phyloP scores from a whole-genome alignment of 1,140 invertebrate genomes.

The Drosophila eugracilis region DNA sequence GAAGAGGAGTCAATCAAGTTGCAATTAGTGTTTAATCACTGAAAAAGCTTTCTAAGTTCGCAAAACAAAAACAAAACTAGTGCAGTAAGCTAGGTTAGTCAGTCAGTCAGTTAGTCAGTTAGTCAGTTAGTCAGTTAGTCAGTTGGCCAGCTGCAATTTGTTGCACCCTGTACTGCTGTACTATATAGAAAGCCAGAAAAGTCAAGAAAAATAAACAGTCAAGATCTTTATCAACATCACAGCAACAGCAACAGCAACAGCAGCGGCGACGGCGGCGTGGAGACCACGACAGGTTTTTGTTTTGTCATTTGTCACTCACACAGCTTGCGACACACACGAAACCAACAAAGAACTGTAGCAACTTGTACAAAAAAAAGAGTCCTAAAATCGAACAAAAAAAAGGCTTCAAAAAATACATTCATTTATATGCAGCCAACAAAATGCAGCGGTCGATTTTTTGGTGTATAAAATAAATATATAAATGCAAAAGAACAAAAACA shows the following conservation, averaged over 20 bases:
- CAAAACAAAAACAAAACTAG: constrained; percentile 59
- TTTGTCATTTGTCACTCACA: constrained; percentile 85
- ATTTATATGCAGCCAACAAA: constrained; percentile 83
- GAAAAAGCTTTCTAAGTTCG: constrained; percentile 63
- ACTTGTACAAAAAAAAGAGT: constrained; percentile 60
- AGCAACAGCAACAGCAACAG: no score
- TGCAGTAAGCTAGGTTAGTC: constrained; percentile 68
- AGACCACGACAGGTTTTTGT: constrained; percentile 84
- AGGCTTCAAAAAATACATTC: constrained; percentile 60
- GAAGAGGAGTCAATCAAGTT: constrained; percentile 73
- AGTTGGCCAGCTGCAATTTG: constrained; percentile 71
- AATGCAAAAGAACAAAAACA: constrained; percentile 38
- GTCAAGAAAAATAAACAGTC: constrained; percentile 29
- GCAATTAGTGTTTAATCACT: constrained; percentile 69
- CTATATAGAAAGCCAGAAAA: constrained; percentile 44
- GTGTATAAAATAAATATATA: constrained; percentile 76
- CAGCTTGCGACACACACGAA: constrained; percentile 77
- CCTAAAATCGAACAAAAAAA: constrained; percentile 29
- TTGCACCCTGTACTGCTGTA: constrained; percentile 76
- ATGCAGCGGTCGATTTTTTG: constrained; percentile 76
- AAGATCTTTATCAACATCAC: constrained; percentile 81
- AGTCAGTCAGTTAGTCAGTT: constrained; percentile 51
- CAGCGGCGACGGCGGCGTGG: no score
- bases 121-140: constrained; percentile 48
- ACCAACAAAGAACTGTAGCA: constrained; percentile 79